These are phyloP conservation scores for Amphimallon solstitiale DNA, from an alignment of 2,888 invertebrate species.

Conservation along the genomic window DNA sequence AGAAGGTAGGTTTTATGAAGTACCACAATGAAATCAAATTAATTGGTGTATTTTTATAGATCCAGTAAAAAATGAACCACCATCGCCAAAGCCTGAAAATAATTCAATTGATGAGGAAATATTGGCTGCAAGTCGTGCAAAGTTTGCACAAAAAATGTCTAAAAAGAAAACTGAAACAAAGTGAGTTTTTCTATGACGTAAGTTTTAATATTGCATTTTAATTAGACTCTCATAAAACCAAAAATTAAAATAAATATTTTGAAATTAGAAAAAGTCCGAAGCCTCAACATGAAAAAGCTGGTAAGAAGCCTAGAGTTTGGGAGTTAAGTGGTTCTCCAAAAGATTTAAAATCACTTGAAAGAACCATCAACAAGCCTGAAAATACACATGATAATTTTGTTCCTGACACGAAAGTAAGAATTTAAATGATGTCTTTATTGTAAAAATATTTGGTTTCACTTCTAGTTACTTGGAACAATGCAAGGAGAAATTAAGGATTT, in stretches of 20 bases:
- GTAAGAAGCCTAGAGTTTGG: slow-evolving; percentile 92
- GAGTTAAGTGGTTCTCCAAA: slow-evolving; percentile 82
- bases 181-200: slow-evolving; percentile 57
- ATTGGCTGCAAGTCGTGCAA: slow-evolving; percentile 79
- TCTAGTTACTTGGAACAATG: slow-evolving; percentile 84
- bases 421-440: slow-evolving; percentile 7
- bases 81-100: slow-evolving; percentile 54
- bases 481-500: slow-evolving; percentile 83
- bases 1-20: slow-evolving; percentile 43
- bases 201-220: slow-evolving; percentile 5
- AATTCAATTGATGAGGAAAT: slow-evolving; percentile 72
- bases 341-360: slow-evolving; percentile 83
- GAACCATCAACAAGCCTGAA: slow-evolving; percentile 80
- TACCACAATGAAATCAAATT: too few relatives aligned
- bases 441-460: slow-evolving; percentile 29
- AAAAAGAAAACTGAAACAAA: slow-evolving; percentile 70
- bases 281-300: slow-evolving; percentile 73
- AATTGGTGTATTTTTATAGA: slow-evolving; percentile 67
- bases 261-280: slow-evolving; percentile 65
- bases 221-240: neutral
- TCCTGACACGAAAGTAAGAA: slow-evolving; percentile 72
- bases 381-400: slow-evolving; percentile 69
- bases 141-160: slow-evolving; percentile 81
- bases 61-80: slow-evolving; percentile 57
- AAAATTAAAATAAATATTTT: slow-evolving; percentile 33